Conservation (phyloP, 1,140 invertebrate genomes). For the Dufourea novaeangliae region DNA sequence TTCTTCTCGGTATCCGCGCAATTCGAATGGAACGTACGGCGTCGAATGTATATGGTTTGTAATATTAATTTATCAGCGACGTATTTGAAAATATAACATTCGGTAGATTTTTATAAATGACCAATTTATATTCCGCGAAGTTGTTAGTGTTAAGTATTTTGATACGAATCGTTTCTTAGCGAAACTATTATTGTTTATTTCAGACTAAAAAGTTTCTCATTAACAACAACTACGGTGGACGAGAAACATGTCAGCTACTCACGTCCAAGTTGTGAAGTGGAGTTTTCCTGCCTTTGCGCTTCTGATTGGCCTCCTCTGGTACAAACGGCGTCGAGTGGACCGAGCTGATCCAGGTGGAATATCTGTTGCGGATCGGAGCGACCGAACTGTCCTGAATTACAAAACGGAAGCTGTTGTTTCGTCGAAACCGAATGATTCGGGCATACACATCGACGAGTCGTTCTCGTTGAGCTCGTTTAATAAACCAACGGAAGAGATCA, state of each 20-base stretch:
- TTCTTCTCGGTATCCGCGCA: not conserved
- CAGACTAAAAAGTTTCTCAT: constrained; percentile 55
- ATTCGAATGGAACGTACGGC: not conserved
- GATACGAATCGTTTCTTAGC: too few relatives aligned
- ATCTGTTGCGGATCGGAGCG: constrained; percentile 20
- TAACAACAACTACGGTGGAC: constrained; percentile 74
- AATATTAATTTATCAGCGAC: not conserved
- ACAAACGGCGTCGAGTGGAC: constrained; percentile 78
- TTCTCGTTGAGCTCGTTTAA: constrained; percentile 50
- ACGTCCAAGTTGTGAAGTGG: constrained; percentile 77
- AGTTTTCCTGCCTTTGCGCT: constrained; percentile 78
- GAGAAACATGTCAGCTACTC: constrained; percentile 72
- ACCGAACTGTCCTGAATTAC: not conserved
- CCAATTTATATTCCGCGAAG: too few relatives aligned
- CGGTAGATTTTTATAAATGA: too few relatives aligned
- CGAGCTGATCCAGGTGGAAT: constrained; percentile 81
- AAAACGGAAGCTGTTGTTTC: not conserved
- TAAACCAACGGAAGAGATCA: constrained; percentile 32
- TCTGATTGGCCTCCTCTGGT: constrained; percentile 80
- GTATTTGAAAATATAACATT: too few relatives aligned
- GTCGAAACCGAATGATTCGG: constrained; percentile 58
- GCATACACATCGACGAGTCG: constrained; percentile 63
- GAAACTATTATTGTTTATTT: constrained; percentile 41
- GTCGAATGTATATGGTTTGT: not conserved
- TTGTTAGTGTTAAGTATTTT: too few relatives aligned